Evolutionary conservation across 2,797 vertebrate species (phyloP).

Genomic region (Lepus townsendii): DNA sequence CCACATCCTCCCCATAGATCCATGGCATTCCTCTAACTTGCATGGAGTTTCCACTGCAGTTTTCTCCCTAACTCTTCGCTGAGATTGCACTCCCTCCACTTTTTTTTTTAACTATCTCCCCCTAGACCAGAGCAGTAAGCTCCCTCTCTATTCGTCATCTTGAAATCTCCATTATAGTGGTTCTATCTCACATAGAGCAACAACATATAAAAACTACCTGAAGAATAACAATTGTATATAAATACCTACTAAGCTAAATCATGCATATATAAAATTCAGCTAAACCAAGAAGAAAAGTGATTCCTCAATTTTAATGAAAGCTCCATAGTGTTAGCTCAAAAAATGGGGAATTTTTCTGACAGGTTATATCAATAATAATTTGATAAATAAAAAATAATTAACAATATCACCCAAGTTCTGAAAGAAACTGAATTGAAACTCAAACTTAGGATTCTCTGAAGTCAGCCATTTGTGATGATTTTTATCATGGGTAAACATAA

Average conservation of each 20-base stretch:
- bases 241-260: slow-evolving; percentile 38
- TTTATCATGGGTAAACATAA: slow-evolving; percentile 14
- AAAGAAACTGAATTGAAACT: slow-evolving; percentile 21
- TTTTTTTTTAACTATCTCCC: too few species aligned
- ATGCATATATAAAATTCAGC: background rate
- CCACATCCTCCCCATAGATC: too few species aligned
- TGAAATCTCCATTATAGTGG: too few species aligned
- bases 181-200: background rate
- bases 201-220: background rate
- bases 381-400: slow-evolving; percentile 56
- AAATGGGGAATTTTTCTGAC: background rate
- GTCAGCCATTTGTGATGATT: background rate
- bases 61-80: too few species aligned
- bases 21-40: too few species aligned
- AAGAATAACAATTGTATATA: background rate
- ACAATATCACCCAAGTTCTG: background rate
- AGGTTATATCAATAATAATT: background rate
- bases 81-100: too few species aligned
- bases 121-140: too few species aligned
- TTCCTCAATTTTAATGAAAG: slow-evolving; percentile 19
- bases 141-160: too few species aligned
- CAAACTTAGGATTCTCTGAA: slow-evolving; percentile 26
- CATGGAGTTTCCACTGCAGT: too few species aligned
- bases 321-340: background rate
- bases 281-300: slow-evolving; percentile 14